These are phyloP conservation scores for Orchestes rusci DNA, from an alignment of 2,888 invertebrate genomes.

Conservation along the genomic window DNA sequence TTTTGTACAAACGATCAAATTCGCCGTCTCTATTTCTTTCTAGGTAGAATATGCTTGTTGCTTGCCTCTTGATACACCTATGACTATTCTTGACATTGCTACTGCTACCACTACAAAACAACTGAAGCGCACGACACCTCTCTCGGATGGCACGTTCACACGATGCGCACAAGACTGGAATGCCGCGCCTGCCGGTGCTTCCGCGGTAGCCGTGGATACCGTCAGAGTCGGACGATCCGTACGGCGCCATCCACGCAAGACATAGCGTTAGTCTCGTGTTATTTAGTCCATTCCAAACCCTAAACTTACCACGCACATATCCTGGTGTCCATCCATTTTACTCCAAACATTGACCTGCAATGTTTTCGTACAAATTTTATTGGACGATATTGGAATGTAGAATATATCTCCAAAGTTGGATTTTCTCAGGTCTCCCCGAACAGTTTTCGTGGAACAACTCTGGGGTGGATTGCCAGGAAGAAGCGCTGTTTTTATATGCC, in stretches of 20 bases:
- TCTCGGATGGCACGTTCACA: too few species aligned
- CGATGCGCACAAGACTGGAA: too few species aligned
- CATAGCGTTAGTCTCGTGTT: too few species aligned
- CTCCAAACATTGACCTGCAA: constrained; percentile 85
- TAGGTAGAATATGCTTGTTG: not conserved
- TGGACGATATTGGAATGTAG: constrained; percentile 65
- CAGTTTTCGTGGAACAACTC: constrained; percentile 57
- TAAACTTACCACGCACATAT: constrained; percentile 78
- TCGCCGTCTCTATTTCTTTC: not conserved
- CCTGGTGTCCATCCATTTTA: constrained; percentile 55
- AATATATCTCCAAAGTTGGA: constrained; percentile 75
- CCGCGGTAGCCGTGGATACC: too few species aligned
- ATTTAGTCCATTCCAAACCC: too few species aligned
- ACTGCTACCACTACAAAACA: too few species aligned
- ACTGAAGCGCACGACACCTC: too few species aligned
- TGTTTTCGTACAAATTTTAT: constrained; percentile 78
- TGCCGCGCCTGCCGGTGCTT: too few species aligned
- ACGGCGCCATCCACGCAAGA: too few species aligned
- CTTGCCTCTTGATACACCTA: too few species aligned
- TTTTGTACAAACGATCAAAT: not conserved
- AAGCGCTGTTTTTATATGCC: constrained; percentile 70
- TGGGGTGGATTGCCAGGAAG: constrained; percentile 58
- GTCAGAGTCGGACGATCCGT: too few species aligned
- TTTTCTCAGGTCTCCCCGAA: constrained; percentile 63
- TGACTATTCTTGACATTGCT: too few species aligned